Evolutionary conservation across 2,888 invertebrate species (phyloP).

Genomic region (Eutolmus rufibarbis): DNA sequence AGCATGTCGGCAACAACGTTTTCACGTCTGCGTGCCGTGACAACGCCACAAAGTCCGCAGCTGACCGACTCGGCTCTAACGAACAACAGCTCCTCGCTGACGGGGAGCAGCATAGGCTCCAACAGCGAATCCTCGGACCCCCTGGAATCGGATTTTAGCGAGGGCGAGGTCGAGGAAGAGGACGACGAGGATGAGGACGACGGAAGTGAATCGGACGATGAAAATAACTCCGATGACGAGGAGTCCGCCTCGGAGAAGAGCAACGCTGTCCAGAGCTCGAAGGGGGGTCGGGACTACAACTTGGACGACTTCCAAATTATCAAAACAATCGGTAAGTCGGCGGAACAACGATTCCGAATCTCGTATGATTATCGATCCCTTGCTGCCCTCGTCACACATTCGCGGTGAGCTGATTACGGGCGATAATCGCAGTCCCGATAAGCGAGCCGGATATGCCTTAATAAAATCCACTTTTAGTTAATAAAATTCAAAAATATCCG

Average conservation of each 20-base stretch:
- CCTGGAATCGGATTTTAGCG: conserved; percentile 60
- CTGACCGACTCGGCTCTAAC: conserved; percentile 54
- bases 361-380: neutral
- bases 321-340: conserved; percentile 83
- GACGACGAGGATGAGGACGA: conserved; percentile 36
- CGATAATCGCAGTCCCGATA: neutral
- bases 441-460: neutral
- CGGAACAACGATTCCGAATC: neutral
- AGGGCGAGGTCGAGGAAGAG: conserved; percentile 52
- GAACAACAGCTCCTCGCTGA: conserved; percentile 49
- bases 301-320: conserved; percentile 85
- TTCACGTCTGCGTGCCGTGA: conserved; percentile 51
- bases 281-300: conserved; percentile 67
- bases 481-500: neutral
- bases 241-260: neutral
- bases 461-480: neutral
- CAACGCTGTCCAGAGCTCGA: conserved; percentile 46
- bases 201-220: conserved; percentile 6
- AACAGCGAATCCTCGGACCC: conserved; percentile 61
- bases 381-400: neutral
- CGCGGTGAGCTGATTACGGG: neutral
- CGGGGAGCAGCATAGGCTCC: conserved; percentile 52
- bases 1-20: conserved; percentile 59
- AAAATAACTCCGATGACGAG: conserved; percentile 38
- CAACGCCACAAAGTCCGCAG: conserved; percentile 30